Evolutionary conservation across 1,140 invertebrate genomes (phyloP).

Genomic region (Drosophila serrata): DNA sequence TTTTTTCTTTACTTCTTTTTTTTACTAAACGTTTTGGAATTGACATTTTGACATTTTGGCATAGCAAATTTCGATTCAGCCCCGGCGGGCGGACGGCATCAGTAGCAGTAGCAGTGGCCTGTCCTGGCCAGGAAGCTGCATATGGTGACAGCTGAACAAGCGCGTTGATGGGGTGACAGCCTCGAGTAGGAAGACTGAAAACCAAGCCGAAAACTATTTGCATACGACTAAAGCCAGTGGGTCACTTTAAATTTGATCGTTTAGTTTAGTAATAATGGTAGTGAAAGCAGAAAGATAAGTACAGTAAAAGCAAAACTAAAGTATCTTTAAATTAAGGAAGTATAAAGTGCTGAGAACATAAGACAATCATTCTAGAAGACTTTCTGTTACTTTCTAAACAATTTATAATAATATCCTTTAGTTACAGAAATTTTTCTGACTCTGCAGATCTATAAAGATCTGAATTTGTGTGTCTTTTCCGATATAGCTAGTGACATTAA

Average conservation of each 20-base stretch:
- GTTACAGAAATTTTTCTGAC: background rate
- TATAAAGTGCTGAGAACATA: background rate
- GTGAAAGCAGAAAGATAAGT: background rate
- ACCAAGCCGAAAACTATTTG: conserved; percentile 30
- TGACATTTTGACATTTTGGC: conserved; percentile 80
- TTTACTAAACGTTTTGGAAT: conserved; percentile 78
- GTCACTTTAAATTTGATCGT: conserved; percentile 30
- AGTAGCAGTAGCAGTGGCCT: conserved; percentile 33
- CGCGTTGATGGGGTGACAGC: conserved; percentile 55
- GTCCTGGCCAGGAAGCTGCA: conserved; percentile 59
- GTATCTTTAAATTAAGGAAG: background rate
- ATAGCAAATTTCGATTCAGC: conserved; percentile 47
- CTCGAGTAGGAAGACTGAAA: conserved; percentile 25
- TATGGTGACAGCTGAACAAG: conserved; percentile 71
- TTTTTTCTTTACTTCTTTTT: conserved; percentile 27
- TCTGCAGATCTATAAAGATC: background rate
- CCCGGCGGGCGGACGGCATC: conserved; percentile 32
- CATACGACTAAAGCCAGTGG: conserved; percentile 29
- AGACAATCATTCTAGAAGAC: background rate
- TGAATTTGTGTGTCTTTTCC: background rate
- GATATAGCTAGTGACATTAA: background rate
- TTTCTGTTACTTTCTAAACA: background rate
- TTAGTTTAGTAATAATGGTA: conserved; percentile 6
- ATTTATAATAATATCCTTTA: background rate
- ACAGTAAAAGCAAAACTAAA: conserved; percentile 4